Percentiles rank a stretch among this genome's conserved stretches.
phyloP scores from a whole-genome alignment of 2,888 invertebrate genomes.

The Darwinula stevensoni region DNA sequence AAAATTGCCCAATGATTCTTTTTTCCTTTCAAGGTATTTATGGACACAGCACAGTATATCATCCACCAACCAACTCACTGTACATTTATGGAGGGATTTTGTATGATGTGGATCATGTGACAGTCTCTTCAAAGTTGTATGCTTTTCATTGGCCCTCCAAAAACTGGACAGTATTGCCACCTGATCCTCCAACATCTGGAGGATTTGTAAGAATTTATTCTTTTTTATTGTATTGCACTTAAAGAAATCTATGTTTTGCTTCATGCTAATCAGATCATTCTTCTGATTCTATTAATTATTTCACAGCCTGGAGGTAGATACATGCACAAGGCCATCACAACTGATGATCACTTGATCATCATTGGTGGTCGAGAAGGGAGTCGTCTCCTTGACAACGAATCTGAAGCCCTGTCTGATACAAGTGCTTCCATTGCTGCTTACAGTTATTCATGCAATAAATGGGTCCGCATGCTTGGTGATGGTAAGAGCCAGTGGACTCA shows the following conservation, averaged over 20 bases:
- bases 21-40: slow-evolving; percentile 25
- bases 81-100: slow-evolving; percentile 70
- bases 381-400: slow-evolving; percentile 9
- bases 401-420: slow-evolving; percentile 24
- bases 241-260: background rate
- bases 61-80: slow-evolving; percentile 42
- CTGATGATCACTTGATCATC: slow-evolving; percentile 63
- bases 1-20: background rate
- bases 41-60: slow-evolving; percentile 68
- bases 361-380: slow-evolving; percentile 36
- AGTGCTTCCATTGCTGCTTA: slow-evolving; percentile 53
- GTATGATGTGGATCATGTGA: slow-evolving; percentile 35
- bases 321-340: slow-evolving; percentile 61
- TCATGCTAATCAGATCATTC: background rate
- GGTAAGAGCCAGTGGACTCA: no score
- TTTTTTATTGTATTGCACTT: background rate
- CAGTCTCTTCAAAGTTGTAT: slow-evolving; percentile 41
- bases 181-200: no score
- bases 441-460: slow-evolving; percentile 60
- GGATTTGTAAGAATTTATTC: background rate
- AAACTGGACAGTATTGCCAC: slow-evolving; percentile 47
- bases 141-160: slow-evolving; percentile 42
- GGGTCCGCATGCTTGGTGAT: no score
- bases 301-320: slow-evolving; percentile 40
- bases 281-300: slow-evolving; percentile 4